A percentile compares a stretch with the other conserved stretches of the same genome.
Conservation (phyloP, 2,888 invertebrate genomes). For the Disparrhopalites patrizii region DNA sequence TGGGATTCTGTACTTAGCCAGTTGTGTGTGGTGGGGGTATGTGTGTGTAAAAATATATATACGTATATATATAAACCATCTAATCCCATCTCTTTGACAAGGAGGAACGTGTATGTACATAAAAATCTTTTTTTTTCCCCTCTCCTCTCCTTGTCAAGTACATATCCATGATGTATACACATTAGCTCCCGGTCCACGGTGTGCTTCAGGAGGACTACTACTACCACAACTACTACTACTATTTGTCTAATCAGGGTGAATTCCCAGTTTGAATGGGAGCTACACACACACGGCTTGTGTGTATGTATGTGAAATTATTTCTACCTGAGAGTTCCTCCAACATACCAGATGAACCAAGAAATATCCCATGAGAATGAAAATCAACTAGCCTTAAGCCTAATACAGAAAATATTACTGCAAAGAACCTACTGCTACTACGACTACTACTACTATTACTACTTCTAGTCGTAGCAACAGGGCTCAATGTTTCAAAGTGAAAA, state of each 20-base stretch:
- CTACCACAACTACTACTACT: background rate
- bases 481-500: too few species aligned
- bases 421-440: too few species aligned
- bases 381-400: background rate
- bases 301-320: background rate
- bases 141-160: too few species aligned
- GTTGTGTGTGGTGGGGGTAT: too few species aligned
- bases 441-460: too few species aligned
- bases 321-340: conserved; percentile 14
- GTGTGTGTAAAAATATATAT: too few species aligned
- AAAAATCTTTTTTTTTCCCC: too few species aligned
- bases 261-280: conserved; percentile 1
- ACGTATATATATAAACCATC: too few species aligned
- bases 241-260: conserved; percentile 20
- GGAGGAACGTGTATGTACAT: background rate
- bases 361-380: conserved; percentile 2
- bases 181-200: conserved; percentile 1
- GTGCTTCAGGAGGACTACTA: too few species aligned
- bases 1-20: too few species aligned
- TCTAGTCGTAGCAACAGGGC: too few species aligned
- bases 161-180: conserved; percentile 12
- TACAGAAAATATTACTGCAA: too few species aligned
- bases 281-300: background rate
- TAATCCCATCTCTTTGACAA: conserved; percentile 1
- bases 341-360: background rate